Conservation (phyloP, 2,113 vertebrate genomes). For the Atlantisia rogersi region DNA sequence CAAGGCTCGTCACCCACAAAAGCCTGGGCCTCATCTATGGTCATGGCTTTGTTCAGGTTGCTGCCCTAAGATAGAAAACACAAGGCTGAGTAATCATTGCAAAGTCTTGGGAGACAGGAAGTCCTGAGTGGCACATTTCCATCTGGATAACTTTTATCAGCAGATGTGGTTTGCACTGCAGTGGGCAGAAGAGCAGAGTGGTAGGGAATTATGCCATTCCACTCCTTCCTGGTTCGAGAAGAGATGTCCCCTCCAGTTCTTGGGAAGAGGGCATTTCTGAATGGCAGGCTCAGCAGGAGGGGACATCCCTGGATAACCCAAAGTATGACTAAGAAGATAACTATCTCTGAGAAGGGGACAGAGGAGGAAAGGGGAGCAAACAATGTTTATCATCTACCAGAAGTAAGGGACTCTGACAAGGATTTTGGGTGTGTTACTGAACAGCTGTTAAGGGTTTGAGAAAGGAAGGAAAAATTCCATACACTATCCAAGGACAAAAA, state of each 20-base stretch:
- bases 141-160: background rate
- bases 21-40: constrained; percentile 85
- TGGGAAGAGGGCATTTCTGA: background rate
- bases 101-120: background rate
- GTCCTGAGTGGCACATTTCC: background rate
- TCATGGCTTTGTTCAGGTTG: constrained; percentile 92
- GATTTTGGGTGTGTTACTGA: background rate
- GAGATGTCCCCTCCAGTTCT: background rate
- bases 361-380: background rate
- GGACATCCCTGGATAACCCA: background rate
- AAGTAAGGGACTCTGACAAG: background rate
- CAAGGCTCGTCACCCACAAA: constrained; percentile 89
- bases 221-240: background rate
- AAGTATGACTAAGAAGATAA: background rate
- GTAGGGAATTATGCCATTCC: background rate
- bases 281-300: background rate
- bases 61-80: constrained; percentile 80
- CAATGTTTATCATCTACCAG: background rate
- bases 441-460: background rate
- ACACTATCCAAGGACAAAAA: background rate
- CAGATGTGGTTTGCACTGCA: background rate
- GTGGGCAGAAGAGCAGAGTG: background rate
- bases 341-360: background rate
- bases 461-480: background rate
- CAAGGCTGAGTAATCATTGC: background rate